Evolutionary conservation across 2,888 invertebrate species (phyloP).

Genomic region (Dyspetes luteomarginatus): DNA sequence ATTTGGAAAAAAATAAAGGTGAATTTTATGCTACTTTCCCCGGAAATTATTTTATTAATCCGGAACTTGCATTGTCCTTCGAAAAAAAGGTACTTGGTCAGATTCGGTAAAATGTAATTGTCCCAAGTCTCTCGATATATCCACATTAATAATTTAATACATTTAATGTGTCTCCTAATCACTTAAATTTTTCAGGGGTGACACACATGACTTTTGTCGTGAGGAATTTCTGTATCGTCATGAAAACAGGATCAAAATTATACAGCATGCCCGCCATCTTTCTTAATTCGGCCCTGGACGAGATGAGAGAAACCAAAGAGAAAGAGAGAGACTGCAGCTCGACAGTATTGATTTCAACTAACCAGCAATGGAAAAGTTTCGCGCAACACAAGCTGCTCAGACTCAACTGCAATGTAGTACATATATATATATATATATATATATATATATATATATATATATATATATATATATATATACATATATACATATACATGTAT

Average conservation of each 20-base stretch:
- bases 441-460: background rate
- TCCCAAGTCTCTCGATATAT: no score
- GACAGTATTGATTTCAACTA: constrained; percentile 67
- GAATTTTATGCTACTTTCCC: no score
- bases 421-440: background rate
- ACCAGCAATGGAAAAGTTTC: constrained; percentile 66
- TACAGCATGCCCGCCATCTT: constrained; percentile 45
- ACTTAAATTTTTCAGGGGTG: background rate
- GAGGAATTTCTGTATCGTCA: constrained; percentile 17
- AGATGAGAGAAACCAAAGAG: constrained; percentile 18
- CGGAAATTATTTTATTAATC: no score
- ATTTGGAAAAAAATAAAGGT: no score
- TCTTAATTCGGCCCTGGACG: constrained; percentile 63
- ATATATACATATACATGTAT: no score
- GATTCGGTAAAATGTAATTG: no score
- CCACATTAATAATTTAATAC: background rate
- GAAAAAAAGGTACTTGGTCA: no score
- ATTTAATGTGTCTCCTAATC: background rate
- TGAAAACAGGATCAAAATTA: constrained; percentile 30
- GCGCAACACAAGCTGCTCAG: constrained; percentile 47
- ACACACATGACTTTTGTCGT: background rate
- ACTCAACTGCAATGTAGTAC: constrained; percentile 54
- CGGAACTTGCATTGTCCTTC: no score
- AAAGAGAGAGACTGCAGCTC: constrained; percentile 54
- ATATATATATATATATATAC: background rate